These are phyloP conservation scores for Alaudala cheleensis DNA, from an alignment of 2,113 vertebrate genomes.

Conservation along the genomic window DNA sequence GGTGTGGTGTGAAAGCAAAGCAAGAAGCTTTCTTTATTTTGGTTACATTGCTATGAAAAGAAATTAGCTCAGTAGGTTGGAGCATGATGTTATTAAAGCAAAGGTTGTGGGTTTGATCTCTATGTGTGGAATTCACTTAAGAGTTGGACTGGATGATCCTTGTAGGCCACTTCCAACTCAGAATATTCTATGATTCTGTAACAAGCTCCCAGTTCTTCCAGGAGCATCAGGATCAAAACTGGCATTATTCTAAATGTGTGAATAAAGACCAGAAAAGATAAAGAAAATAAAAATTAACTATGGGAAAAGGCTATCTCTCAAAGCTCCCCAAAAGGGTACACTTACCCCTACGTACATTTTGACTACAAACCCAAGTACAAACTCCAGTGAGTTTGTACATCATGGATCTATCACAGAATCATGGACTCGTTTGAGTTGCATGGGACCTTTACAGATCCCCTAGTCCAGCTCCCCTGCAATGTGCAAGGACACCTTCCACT, in stretches of 20 bases:
- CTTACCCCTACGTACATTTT: background rate
- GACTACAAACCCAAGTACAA: background rate
- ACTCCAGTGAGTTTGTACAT: background rate
- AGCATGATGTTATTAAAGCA: rapidly evolving
- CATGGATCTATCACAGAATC: background rate
- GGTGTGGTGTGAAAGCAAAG: background rate
- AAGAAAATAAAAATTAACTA: background rate
- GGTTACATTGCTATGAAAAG: background rate
- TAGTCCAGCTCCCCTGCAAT: background rate
- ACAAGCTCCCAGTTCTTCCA: background rate
- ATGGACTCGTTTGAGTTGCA: background rate
- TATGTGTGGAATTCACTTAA: background rate
- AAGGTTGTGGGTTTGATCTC: background rate
- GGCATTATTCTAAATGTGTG: background rate
- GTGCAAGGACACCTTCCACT: background rate
- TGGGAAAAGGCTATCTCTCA: background rate
- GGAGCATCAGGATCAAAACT: background rate
- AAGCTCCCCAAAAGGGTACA: background rate
- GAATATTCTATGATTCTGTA: background rate
- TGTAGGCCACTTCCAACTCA: background rate
- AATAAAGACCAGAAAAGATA: background rate
- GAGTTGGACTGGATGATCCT: rapidly evolving
- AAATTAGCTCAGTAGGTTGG: background rate
- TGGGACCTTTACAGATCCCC: background rate
- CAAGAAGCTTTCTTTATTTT: background rate